A percentile compares a stretch with the other conserved stretches of the same genome.
These are phyloP conservation scores for Physocephala rufipes DNA, from an alignment of 2,888 invertebrate species.

Conservation along the genomic window DNA sequence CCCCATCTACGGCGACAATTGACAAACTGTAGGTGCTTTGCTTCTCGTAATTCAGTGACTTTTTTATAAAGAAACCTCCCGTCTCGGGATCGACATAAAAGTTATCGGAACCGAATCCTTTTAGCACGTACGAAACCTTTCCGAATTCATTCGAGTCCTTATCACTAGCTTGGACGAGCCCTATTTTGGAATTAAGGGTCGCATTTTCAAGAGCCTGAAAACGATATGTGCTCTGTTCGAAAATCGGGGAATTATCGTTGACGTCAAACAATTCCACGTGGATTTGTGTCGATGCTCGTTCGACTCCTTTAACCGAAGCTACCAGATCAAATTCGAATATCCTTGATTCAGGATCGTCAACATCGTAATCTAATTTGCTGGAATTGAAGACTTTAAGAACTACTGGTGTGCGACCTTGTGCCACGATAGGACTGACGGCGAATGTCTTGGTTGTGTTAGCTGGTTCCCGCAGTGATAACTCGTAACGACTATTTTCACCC, in stretches of 20 bases:
- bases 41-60: constrained; percentile 78
- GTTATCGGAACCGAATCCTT: constrained; percentile 82
- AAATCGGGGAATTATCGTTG: constrained; percentile 82
- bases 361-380: constrained; percentile 76
- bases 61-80: constrained; percentile 75
- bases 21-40: constrained; percentile 83
- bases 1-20: constrained; percentile 83
- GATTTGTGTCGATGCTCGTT: constrained; percentile 71
- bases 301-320: constrained; percentile 69
- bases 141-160: constrained; percentile 79
- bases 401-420: constrained; percentile 78
- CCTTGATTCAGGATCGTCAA: constrained; percentile 70
- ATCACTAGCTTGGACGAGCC: constrained; percentile 75
- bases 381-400: constrained; percentile 76
- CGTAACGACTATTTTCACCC: constrained; percentile 78
- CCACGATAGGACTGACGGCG: constrained; percentile 73
- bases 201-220: constrained; percentile 76
- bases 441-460: constrained; percentile 71
- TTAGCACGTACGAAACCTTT: constrained; percentile 75
- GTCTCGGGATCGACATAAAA: constrained; percentile 74
- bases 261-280: constrained; percentile 76
- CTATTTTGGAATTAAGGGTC: constrained; percentile 71
- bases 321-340: constrained; percentile 75
- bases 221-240: constrained; percentile 72
- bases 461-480: constrained; percentile 71